These are phyloP conservation scores for Drosophila eohydei DNA, from an alignment of 2,888 invertebrate genomes.

Conservation along the genomic window DNA sequence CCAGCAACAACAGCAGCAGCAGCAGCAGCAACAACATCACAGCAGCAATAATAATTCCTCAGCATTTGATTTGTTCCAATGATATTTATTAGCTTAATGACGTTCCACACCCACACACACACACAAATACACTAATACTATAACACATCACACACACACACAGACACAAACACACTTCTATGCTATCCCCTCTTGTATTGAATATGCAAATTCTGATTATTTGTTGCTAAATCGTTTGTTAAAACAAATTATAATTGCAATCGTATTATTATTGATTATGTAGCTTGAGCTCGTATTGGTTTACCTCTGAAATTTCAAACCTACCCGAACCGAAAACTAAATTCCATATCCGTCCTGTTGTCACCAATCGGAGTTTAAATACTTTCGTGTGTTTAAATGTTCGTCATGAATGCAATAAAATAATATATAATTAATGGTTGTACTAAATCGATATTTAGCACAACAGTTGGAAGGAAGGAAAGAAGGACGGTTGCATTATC, in stretches of 20 bases:
- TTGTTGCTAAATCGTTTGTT: slow-evolving; percentile 66
- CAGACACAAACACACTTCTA: slow-evolving; percentile 14
- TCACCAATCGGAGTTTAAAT: slow-evolving; percentile 59
- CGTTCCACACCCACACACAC: slow-evolving; percentile 49
- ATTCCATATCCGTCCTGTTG: slow-evolving; percentile 74
- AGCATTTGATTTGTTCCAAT: slow-evolving; percentile 85
- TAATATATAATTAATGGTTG: slow-evolving; percentile 67
- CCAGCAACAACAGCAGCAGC: slow-evolving; percentile 59
- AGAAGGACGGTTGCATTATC: slow-evolving; percentile 60
- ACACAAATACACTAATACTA: slow-evolving; percentile 33
- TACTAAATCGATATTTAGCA: slow-evolving; percentile 73
- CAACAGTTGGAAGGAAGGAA: slow-evolving; percentile 47
- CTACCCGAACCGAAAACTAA: slow-evolving; percentile 28
- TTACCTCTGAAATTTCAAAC: slow-evolving; percentile 24
- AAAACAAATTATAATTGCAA: slow-evolving; percentile 19
- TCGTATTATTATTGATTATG: slow-evolving; percentile 35
- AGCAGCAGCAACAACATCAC: slow-evolving; percentile 43
- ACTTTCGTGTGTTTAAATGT: slow-evolving; percentile 53
- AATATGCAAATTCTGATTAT: slow-evolving; percentile 33
- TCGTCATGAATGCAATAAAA: slow-evolving; percentile 50
- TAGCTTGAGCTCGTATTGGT: slow-evolving; percentile 10
- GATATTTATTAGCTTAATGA: slow-evolving; percentile 84
- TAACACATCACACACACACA: slow-evolving; percentile 31
- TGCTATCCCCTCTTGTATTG: slow-evolving; percentile 33
- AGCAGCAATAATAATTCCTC: slow-evolving; percentile 82